A percentile compares a stretch with the other conserved stretches of the same genome.
These are phyloP conservation scores for Hyposoter dolosus DNA, from an alignment of 2,888 invertebrate species.

Conservation along the genomic window DNA sequence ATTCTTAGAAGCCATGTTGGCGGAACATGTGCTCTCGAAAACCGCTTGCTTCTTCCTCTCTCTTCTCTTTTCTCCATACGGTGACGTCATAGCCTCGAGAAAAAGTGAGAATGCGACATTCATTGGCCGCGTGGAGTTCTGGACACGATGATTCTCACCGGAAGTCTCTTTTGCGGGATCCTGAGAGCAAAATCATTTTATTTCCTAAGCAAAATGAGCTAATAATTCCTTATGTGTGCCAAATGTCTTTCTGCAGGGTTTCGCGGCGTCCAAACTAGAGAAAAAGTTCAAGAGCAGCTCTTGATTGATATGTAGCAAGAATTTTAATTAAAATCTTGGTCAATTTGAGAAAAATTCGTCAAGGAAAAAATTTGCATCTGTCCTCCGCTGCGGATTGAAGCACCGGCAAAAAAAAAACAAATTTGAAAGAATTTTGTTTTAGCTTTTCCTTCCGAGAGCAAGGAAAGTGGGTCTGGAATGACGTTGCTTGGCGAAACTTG, in stretches of 20 bases:
- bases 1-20: conserved; percentile 77
- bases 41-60: conserved; percentile 46
- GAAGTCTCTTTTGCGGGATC: conserved; percentile 38
- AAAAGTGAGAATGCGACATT: conserved; percentile 49
- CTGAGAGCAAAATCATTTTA: conserved; percentile 9
- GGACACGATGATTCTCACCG: conserved; percentile 48
- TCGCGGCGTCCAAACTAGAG: background rate
- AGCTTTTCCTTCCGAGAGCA: conserved; percentile 65
- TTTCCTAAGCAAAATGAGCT: background rate
- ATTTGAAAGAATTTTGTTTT: no score
- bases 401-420: no score
- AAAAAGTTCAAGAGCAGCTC: background rate
- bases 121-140: conserved; percentile 12
- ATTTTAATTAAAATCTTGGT: background rate
- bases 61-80: conserved; percentile 21
- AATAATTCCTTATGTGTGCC: conserved; percentile 3
- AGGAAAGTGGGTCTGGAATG: conserved; percentile 73
- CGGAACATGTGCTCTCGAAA: conserved; percentile 77
- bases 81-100: conserved; percentile 74
- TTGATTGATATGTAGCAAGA: no score
- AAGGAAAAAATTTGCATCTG: background rate
- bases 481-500: conserved; percentile 51
- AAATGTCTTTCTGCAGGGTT: background rate
- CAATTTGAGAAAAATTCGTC: background rate
- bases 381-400: no score